Conservation (phyloP, 2,797 vertebrate species). For the Scarus forsteni region DNA sequence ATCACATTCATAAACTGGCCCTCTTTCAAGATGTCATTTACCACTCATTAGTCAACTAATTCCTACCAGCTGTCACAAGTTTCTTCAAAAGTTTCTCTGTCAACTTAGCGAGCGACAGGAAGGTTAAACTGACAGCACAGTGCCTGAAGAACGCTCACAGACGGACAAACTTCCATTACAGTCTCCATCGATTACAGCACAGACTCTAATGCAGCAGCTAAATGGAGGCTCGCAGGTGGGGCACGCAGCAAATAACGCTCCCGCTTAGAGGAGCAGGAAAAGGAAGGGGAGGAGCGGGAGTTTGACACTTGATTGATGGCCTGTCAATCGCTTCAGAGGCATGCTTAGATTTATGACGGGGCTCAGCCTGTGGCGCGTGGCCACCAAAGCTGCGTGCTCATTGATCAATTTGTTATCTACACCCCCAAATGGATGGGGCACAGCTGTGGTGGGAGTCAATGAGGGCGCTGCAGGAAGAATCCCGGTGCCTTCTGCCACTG, state of each 20-base stretch:
- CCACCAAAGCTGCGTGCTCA: constrained; percentile 56
- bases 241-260: constrained; percentile 20
- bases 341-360: constrained; percentile 73
- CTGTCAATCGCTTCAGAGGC: constrained; percentile 79
- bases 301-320: constrained; percentile 76
- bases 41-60: constrained; percentile 29
- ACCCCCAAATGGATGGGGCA: constrained; percentile 68
- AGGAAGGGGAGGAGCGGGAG: constrained; percentile 63
- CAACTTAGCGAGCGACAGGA: constrained; percentile 53
- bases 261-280: constrained; percentile 37
- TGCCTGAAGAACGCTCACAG: constrained; percentile 52
- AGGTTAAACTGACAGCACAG: constrained; percentile 63
- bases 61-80: constrained; percentile 49
- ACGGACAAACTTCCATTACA: constrained; percentile 55
- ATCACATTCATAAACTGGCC: constrained; percentile 11
- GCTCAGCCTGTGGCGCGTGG: constrained; percentile 55
- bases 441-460: constrained; percentile 78
- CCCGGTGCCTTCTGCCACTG: constrained; percentile 66
- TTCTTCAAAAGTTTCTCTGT: constrained; percentile 45
- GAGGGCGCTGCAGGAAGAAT: constrained; percentile 68
- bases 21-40: constrained; percentile 26
- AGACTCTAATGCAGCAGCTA: constrained; percentile 49
- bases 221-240: constrained; percentile 64
- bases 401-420: constrained; percentile 79
- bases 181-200: constrained; percentile 62